Percentiles rank a stretch among this genome's conserved stretches.
Evolutionary conservation across 2,113 vertebrate species (phyloP).

Genomic region (Paracanthobrama guichenoti): DNA sequence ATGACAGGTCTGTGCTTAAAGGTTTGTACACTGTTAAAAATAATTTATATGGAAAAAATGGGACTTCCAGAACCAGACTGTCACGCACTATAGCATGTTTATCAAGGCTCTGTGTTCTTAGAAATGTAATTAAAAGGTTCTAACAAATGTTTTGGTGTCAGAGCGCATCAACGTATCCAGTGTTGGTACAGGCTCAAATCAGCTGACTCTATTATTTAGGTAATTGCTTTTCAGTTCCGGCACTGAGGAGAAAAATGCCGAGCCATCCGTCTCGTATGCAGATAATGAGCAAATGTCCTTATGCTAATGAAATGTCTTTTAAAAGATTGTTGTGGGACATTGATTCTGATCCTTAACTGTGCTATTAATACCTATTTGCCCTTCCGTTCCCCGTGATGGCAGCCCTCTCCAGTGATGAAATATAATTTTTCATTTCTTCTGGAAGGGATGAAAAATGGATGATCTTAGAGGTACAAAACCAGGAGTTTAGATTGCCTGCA

Average conservation of each 20-base stretch:
- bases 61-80: not conserved
- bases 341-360: constrained; percentile 46
- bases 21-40: not conserved
- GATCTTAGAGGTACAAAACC: constrained; percentile 33
- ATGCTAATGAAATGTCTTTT: constrained; percentile 48
- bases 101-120: not conserved
- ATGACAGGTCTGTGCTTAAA: not conserved
- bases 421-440: constrained; percentile 41
- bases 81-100: not conserved
- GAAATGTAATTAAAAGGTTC: constrained; percentile 10
- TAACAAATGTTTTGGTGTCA: constrained; percentile 6
- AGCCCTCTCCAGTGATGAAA: constrained; percentile 54
- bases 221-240: constrained; percentile 44
- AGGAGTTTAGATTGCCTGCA: constrained; percentile 60
- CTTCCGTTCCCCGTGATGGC: constrained; percentile 78
- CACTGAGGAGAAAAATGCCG: constrained; percentile 21
- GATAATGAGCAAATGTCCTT: constrained; percentile 52
- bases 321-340: constrained; percentile 36
- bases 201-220: constrained; percentile 33
- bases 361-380: constrained; percentile 57
- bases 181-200: constrained; percentile 15
- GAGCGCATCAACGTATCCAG: not conserved
- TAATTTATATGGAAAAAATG: not conserved
- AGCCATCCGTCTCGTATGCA: constrained; percentile 22
- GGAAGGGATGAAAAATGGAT: constrained; percentile 49